Evolutionary conservation across 2,113 vertebrate genomes (phyloP).

Genomic region (Syngnathoides biaculeatus): DNA sequence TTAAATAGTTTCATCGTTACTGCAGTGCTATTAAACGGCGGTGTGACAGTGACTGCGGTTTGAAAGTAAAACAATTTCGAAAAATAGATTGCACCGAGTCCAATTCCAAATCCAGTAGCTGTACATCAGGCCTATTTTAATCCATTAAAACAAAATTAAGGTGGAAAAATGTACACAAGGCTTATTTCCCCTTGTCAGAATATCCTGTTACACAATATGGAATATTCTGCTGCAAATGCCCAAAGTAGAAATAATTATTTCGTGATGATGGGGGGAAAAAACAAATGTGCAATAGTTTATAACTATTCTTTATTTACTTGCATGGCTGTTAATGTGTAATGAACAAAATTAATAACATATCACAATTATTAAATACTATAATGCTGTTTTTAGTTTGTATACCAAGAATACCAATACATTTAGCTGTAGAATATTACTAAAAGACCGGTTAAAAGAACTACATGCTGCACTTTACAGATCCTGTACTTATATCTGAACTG

Average conservation of each 20-base stretch:
- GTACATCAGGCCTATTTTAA: conserved; percentile 1
- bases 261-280: no score
- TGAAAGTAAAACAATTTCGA: conserved; percentile 21
- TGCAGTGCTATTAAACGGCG: conserved; percentile 32
- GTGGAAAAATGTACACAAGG: background rate
- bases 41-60: conserved; percentile 36
- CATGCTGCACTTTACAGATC: no score
- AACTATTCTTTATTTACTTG: no score
- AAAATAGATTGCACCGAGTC: no score
- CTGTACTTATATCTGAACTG: background rate
- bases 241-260: background rate
- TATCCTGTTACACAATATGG: no score
- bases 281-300: no score
- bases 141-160: background rate
- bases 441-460: no score
- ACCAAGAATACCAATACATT: background rate
- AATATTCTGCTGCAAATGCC: background rate
- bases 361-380: background rate
- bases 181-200: background rate
- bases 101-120: conserved; percentile 23
- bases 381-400: background rate
- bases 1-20: conserved; percentile 55
- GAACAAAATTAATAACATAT: background rate
- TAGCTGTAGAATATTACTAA: background rate
- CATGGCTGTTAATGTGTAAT: no score